phyloP scores from a whole-genome alignment of 2,113 vertebrate genomes.

The Pseudonaja textilis region DNA sequence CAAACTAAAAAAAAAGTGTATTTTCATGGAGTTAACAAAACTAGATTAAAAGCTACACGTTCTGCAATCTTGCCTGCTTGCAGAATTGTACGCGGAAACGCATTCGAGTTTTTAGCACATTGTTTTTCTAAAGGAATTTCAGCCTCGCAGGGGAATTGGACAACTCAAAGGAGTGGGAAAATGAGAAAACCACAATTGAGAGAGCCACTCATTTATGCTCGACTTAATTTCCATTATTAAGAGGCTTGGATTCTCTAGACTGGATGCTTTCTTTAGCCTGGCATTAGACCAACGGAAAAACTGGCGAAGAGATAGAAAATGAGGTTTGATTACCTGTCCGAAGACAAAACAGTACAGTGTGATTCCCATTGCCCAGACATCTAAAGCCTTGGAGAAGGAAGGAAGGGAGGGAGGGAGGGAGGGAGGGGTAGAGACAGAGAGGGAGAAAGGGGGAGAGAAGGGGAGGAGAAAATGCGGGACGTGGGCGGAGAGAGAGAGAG shows the following conservation, averaged over 20 bases:
- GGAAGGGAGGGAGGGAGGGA: not conserved
- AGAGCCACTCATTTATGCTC: not conserved
- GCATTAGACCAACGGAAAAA: not conserved
- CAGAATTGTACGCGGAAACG: not conserved
- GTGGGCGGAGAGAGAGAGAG: not conserved
- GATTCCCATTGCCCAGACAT: constrained; percentile 98
- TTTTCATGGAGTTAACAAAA: not conserved
- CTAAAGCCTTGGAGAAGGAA: constrained; percentile 80
- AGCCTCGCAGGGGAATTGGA: not conserved
- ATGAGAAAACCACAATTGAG: not conserved
- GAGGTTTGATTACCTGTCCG: constrained; percentile 81
- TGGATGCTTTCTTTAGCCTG: not conserved
- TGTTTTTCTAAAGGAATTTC: not conserved
- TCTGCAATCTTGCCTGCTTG: not conserved
- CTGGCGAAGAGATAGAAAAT: not conserved
- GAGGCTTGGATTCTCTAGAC: not conserved
- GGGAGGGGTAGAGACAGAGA: too few species aligned
- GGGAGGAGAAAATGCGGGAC: not conserved
- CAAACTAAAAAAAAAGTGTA: not conserved
- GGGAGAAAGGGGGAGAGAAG: not conserved
- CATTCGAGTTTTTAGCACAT: not conserved
- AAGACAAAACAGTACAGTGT: constrained; percentile 95
- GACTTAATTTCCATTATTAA: not conserved
- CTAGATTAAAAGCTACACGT: not conserved
- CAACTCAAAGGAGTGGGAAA: not conserved